Evolutionary conservation across 2,888 invertebrate genomes (phyloP).

Genomic region (Drosophila mercatorum): DNA sequence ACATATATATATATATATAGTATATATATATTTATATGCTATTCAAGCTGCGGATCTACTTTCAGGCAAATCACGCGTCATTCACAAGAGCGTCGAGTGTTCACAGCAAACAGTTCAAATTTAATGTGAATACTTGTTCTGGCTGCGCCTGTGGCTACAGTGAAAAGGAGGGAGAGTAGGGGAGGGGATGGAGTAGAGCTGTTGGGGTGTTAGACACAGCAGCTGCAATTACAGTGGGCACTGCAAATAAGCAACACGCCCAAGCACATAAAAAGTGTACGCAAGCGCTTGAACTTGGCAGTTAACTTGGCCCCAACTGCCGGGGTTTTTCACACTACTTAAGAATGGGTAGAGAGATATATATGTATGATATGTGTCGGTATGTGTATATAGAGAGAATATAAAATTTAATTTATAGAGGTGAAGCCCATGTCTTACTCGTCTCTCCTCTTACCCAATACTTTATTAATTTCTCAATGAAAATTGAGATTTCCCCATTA

Average conservation of each 20-base stretch:
- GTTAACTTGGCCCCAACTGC: conserved; percentile 34
- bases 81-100: conserved; percentile 43
- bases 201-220: background rate
- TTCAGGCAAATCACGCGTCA: conserved; percentile 43
- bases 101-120: conserved; percentile 36
- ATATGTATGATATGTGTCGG: background rate
- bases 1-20: background rate
- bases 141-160: background rate
- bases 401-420: background rate
- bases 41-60: conserved; percentile 21
- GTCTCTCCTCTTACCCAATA: background rate
- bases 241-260: conserved; percentile 12
- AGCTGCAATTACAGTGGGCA: conserved; percentile 21
- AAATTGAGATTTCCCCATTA: background rate
- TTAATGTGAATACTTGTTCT: conserved; percentile 14
- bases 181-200: background rate
- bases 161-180: too few species aligned
- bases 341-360: background rate
- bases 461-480: background rate
- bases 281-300: conserved; percentile 69
- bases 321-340: background rate
- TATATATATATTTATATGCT: background rate
- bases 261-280: conserved; percentile 32
- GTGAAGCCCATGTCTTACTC: background rate
- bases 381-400: background rate